Percentiles rank a stretch among this genome's conserved stretches.
These are phyloP conservation scores for Chloropsis cyanopogon DNA, from an alignment of 2,113 vertebrate species.

Conservation along the genomic window DNA sequence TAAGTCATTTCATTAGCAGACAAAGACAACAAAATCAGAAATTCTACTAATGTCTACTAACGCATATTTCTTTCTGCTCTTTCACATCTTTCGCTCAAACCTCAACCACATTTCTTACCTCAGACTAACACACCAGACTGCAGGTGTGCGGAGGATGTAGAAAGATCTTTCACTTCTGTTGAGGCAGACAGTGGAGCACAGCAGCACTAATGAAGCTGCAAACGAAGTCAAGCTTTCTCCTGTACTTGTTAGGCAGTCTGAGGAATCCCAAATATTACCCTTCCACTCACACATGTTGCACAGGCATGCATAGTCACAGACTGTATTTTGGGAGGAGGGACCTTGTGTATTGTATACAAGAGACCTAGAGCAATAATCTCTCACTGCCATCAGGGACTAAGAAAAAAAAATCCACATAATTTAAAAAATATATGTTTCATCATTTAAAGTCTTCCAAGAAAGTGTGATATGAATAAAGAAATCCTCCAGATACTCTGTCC, in stretches of 20 bases:
- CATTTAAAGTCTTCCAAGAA: not conserved
- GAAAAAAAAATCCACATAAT: not conserved
- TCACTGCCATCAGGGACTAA: not conserved
- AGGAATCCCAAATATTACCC: not conserved
- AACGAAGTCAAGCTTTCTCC: not conserved
- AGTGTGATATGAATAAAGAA: not conserved
- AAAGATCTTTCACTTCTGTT: slow-evolving; percentile 18
- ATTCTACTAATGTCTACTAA: not conserved
- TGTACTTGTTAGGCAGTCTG: not conserved
- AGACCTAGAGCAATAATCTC: not conserved
- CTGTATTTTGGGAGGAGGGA: not conserved
- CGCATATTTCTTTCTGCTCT: not conserved
- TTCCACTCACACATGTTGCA: not conserved
- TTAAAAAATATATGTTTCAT: not conserved
- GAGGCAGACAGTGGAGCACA: not conserved
- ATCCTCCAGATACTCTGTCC: not conserved
- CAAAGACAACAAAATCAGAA: not conserved
- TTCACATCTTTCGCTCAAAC: not conserved
- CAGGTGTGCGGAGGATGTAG: slow-evolving; percentile 23
- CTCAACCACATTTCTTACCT: not conserved
- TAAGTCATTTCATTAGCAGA: not conserved
- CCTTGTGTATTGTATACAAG: not conserved
- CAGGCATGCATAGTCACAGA: not conserved
- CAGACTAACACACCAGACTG: not conserved
- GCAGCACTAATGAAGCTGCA: not conserved